Percentiles rank a stretch among this genome's conserved stretches.
These are phyloP conservation scores for Pipistrellus pygmaeus DNA, from an alignment of 2,797 vertebrate species.

Conservation along the genomic window DNA sequence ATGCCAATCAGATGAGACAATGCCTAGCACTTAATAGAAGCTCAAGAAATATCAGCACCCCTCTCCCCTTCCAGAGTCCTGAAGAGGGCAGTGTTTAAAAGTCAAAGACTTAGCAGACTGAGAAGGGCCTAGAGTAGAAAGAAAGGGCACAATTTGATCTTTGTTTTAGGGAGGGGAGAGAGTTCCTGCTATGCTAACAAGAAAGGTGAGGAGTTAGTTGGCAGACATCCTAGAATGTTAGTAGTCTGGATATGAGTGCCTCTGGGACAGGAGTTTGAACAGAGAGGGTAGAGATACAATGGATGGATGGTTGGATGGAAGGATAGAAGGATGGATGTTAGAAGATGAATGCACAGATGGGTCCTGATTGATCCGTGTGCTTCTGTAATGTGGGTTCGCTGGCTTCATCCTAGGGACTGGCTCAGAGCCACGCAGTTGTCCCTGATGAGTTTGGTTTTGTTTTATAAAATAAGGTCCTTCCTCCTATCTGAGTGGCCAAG, in stretches of 20 bases:
- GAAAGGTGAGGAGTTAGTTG: background rate
- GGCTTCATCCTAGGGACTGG: background rate
- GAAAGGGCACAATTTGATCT: background rate
- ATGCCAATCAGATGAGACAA: background rate
- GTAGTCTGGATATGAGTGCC: background rate
- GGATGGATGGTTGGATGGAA: background rate
- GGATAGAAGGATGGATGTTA: background rate
- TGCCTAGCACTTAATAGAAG: background rate
- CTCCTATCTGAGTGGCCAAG: background rate
- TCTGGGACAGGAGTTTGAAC: background rate
- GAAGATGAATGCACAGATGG: background rate
- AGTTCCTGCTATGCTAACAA: background rate
- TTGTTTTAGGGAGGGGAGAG: background rate
- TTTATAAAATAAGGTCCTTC: conserved; percentile 37
- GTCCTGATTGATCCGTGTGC: background rate
- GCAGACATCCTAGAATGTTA: background rate
- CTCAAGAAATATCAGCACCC: background rate
- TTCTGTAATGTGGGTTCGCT: background rate
- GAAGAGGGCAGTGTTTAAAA: background rate
- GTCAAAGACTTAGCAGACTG: background rate
- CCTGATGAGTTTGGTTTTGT: background rate
- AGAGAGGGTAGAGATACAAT: background rate
- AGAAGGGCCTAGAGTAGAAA: background rate
- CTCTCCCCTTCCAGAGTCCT: background rate
- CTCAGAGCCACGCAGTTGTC: background rate